Evolutionary conservation across 2,113 vertebrate genomes (phyloP).

Genomic region (Rhea americana): DNA sequence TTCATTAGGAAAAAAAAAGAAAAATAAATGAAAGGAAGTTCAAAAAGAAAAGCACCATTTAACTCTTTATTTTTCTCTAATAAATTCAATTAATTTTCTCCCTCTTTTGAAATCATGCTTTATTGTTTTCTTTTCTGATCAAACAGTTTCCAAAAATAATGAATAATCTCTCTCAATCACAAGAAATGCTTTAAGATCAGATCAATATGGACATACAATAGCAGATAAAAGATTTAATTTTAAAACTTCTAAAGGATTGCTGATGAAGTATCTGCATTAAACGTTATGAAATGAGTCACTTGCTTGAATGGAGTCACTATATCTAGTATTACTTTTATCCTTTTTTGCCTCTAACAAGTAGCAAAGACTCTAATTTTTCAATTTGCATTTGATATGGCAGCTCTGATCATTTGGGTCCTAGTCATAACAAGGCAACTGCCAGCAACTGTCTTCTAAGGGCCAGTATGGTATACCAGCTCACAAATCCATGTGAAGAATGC

Average conservation of each 20-base stretch:
- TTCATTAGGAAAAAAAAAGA: not conserved
- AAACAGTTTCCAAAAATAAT: slow-evolving; percentile 28
- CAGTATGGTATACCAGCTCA: not conserved
- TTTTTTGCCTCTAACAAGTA: not conserved
- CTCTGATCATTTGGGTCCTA: not conserved
- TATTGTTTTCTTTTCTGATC: slow-evolving; percentile 27
- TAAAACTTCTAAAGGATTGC: slow-evolving; percentile 2
- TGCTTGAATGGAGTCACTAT: not conserved
- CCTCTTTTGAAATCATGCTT: not conserved
- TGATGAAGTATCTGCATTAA: slow-evolving; percentile 16
- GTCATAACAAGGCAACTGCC: slow-evolving; percentile 15
- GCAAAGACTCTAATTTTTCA: slow-evolving; percentile 14
- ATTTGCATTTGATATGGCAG: slow-evolving; percentile 8
- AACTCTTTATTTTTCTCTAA: not conserved
- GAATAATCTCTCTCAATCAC: not conserved
- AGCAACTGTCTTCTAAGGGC: not conserved
- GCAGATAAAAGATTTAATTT: slow-evolving; percentile 8
- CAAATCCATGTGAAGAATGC: not conserved
- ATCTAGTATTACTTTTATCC: not conserved
- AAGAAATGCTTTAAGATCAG: not conserved
- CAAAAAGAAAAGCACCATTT: not conserved
- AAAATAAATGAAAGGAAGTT: not conserved
- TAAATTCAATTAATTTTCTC: slow-evolving; percentile 1
- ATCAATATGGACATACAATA: slow-evolving; percentile 1
- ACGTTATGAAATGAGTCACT: not conserved